Evolutionary conservation across 2,888 invertebrate species (phyloP), one percentile per base, ranked within the genome.

Genomic region (Nomada ferruginata): DNA sequence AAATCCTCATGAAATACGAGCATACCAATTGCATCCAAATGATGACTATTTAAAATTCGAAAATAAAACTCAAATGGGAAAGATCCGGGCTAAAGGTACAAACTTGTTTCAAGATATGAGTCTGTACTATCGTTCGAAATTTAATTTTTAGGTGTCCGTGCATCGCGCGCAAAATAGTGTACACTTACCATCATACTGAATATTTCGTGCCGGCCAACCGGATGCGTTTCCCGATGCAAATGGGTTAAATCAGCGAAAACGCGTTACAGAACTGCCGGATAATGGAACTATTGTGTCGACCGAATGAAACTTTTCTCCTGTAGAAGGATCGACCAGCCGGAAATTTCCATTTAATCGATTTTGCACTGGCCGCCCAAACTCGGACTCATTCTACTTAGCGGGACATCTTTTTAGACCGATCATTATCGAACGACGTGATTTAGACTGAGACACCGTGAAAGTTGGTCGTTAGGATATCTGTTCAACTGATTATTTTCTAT

Each of bases 281-380:
- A 82, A 82, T 83, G 82, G 82, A 83, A 82, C 83, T 83, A 82
- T 82, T 83, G 77, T 83, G 83, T 82, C 77, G 77, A 64, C 82
- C 57, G 71, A 74, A 75, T 78, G 52, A 70, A 79, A 84, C 79
- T 79, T 84, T 84, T 83, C 75, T 71, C 57, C 44, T n/a, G 68
- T 60, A 11, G 69, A 72, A 77, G 79, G 75, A 73, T 69, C 68
- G 60, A 20, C 20, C 87, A 80, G 76, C 79, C 81, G 87, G 84
- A 87, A 89, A 89, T 89, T 87, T 89, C 85, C 85, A 82, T 87
- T 90, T 87, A 89, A 89, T 87, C 88, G 84, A 77, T 76, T 77
- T 71, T 52, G 55, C 53, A 64, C 42, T 52, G 13, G 26, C 57
- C 4, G 13, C 26, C 50, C 15, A 65, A 74, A 29, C 55, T 53